Conservation (phyloP, 2,888 invertebrate genomes). For the Amphipoea oculea region DNA sequence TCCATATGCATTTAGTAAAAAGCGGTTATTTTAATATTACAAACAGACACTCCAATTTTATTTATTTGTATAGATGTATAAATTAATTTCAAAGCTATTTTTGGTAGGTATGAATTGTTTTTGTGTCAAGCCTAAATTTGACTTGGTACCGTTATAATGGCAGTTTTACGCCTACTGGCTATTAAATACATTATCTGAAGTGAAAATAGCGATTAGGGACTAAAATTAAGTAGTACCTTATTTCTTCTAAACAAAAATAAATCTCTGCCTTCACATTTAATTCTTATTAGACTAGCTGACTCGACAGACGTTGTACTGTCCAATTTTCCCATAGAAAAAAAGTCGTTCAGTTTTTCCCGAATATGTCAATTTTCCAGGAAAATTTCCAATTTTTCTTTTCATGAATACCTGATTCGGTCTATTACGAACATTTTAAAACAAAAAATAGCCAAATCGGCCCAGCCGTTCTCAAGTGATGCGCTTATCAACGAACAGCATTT, state of each 20-base stretch:
- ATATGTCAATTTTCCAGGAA: background rate
- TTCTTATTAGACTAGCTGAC: background rate
- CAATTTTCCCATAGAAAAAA: background rate
- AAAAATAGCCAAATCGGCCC: background rate
- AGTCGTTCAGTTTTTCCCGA: background rate
- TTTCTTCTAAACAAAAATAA: background rate
- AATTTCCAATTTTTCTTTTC: background rate
- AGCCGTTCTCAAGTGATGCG: background rate
- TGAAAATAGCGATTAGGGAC: background rate
- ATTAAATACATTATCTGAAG: conserved; percentile 7
- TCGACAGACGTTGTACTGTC: background rate
- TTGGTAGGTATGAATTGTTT: conserved; percentile 28
- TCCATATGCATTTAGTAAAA: no score
- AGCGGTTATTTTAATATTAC: no score
- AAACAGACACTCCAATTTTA: no score
- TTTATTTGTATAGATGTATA: no score
- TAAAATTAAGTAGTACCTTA: background rate
- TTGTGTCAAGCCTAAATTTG: conserved; percentile 46
- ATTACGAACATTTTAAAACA: background rate
- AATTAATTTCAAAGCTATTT: conserved; percentile 37
- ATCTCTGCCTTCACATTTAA: background rate
- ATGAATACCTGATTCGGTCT: background rate
- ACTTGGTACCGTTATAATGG: conserved; percentile 45
- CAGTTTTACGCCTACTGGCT: conserved; percentile 21
- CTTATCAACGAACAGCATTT: background rate